phyloP scores from a whole-genome alignment of 2,797 vertebrate genomes.

The Meriones psammophilus region DNA sequence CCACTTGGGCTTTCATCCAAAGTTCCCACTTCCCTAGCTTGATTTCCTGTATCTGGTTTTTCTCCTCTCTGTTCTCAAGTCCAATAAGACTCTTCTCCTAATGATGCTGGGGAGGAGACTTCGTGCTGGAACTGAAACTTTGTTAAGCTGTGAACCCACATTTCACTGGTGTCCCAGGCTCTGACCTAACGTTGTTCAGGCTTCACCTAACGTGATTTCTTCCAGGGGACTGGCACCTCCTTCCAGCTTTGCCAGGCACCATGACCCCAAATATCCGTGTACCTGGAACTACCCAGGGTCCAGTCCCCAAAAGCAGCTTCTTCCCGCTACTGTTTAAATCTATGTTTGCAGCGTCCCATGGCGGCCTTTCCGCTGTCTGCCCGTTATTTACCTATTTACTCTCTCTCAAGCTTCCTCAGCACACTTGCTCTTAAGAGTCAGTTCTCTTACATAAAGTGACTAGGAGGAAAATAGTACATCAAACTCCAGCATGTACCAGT shows the following conservation, averaged over 20 bases:
- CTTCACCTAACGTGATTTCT: background rate
- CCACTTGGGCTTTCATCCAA: background rate
- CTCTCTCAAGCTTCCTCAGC: background rate
- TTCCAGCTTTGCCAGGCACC: background rate
- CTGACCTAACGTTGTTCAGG: background rate
- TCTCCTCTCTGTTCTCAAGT: background rate
- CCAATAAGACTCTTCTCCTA: background rate
- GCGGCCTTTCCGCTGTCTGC: background rate
- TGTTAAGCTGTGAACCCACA: background rate
- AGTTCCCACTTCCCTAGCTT: background rate
- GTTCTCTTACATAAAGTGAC: background rate
- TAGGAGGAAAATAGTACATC: background rate
- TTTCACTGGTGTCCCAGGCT: background rate
- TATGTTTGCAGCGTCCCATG: background rate
- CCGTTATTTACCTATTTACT: background rate
- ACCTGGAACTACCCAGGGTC: background rate
- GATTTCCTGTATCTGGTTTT: background rate
- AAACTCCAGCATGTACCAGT: background rate
- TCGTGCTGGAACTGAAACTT: slow-evolving; percentile 1
- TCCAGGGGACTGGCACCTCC: background rate
- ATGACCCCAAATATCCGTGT: background rate
- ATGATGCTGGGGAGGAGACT: background rate
- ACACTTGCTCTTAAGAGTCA: background rate
- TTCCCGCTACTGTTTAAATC: slow-evolving; percentile 26
- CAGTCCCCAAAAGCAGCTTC: background rate